phyloP scores from a whole-genome alignment of 2,797 vertebrate species.

The Rousettus madagascariensis region DNA sequence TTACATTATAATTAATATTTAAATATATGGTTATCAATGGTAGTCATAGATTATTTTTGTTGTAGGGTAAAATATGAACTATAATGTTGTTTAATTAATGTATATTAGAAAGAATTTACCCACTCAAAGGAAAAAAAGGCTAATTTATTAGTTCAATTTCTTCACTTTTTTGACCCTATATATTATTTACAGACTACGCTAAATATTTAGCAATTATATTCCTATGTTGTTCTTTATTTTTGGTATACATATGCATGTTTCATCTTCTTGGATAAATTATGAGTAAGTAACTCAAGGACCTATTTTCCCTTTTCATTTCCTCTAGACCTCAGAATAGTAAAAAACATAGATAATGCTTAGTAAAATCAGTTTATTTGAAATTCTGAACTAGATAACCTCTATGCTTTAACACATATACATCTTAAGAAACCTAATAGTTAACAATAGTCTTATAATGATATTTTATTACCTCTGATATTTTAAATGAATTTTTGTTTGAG shows the following conservation, averaged over 20 bases:
- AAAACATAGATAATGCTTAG: background rate
- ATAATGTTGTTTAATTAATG: background rate
- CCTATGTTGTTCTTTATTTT: background rate
- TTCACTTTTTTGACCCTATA: background rate
- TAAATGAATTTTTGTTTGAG: background rate
- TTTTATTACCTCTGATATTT: background rate
- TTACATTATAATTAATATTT: conserved; percentile 3
- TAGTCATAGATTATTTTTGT: background rate
- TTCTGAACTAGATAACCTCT: background rate
- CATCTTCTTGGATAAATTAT: background rate
- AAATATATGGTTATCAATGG: background rate
- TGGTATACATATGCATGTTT: background rate
- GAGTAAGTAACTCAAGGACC: background rate
- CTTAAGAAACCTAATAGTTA: background rate
- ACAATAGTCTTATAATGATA: background rate
- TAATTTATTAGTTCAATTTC: background rate
- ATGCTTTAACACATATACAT: background rate
- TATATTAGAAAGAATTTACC: background rate
- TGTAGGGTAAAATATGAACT: background rate
- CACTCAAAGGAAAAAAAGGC: background rate
- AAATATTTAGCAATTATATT: background rate
- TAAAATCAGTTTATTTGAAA: background rate
- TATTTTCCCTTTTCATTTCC: background rate
- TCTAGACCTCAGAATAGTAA: background rate
- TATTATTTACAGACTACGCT: background rate